These are phyloP conservation scores for Oenanthe oenanthe DNA, from an alignment of 2,113 vertebrate species.

Conservation along the genomic window DNA sequence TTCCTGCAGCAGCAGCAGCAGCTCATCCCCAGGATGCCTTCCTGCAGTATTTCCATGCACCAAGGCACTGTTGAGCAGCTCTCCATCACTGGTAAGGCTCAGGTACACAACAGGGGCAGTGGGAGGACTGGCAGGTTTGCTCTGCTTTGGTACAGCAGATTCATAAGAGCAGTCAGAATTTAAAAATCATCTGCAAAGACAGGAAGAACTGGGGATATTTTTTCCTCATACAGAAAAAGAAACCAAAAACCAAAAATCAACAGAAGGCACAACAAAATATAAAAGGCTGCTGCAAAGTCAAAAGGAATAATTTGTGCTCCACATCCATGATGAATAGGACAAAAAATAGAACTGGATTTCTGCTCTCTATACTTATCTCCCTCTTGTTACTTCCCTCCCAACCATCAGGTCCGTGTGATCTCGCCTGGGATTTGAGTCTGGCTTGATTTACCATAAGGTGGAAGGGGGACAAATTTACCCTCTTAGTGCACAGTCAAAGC, in stretches of 20 bases:
- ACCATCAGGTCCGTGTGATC: background rate
- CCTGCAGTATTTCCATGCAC: background rate
- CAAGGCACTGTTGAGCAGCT: background rate
- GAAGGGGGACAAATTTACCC: background rate
- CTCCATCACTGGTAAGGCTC: fast-evolving
- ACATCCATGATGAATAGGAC: background rate
- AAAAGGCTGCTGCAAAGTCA: background rate
- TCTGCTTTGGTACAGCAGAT: background rate
- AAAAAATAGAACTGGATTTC: background rate
- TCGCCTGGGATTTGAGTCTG: background rate
- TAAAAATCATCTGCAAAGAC: background rate
- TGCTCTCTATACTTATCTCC: background rate
- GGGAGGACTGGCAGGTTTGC: background rate
- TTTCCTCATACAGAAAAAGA: background rate
- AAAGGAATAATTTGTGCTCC: background rate
- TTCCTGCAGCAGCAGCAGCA: background rate
- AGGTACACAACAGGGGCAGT: fast-evolving
- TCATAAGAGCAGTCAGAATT: background rate
- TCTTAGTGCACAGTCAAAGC: background rate
- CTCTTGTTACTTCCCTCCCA: background rate
- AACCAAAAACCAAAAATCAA: background rate
- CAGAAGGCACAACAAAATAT: background rate
- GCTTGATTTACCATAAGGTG: background rate
- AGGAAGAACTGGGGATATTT: background rate
- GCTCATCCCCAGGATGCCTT: background rate